Percentiles rank a stretch among this genome's conserved stretches.
These are phyloP conservation scores for Trididemnum clinides DNA, from an alignment of 23 tunicate species.

Conservation along the genomic window DNA sequence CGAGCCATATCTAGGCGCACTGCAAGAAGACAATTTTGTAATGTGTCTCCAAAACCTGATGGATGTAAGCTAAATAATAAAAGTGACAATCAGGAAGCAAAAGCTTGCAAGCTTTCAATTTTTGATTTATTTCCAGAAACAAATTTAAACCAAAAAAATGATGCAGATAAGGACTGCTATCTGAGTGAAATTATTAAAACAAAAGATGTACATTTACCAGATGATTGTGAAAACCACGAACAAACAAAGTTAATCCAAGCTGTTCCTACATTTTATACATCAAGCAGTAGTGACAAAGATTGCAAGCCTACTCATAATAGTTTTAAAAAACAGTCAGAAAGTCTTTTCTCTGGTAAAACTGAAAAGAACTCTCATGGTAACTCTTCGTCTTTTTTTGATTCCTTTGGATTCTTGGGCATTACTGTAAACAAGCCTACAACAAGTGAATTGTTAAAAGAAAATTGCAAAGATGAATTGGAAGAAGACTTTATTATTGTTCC, in stretches of 20 bases:
- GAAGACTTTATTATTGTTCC: constrained; percentile 46
- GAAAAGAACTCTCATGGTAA: not conserved
- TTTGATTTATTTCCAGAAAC: not conserved
- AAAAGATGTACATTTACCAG: too few species aligned
- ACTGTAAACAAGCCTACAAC: not conserved
- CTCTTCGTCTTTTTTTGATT: not conserved
- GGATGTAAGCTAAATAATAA: not conserved
- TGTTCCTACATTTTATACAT: too few species aligned
- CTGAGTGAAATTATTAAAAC: too few species aligned
- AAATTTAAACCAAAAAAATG: too few species aligned
- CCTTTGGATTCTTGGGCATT: not conserved
- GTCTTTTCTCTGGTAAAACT: not conserved
- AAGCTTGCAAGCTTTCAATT: not conserved
- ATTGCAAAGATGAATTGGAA: not conserved
- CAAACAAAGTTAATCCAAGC: too few species aligned
- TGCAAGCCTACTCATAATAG: too few species aligned
- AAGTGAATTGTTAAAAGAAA: not conserved
- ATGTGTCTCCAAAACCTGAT: not conserved
- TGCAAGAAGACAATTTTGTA: not conserved
- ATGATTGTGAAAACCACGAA: too few species aligned
- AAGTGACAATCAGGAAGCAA: not conserved
- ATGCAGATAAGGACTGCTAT: too few species aligned
- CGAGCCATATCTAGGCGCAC: not conserved
- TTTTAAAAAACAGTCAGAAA: too few species aligned
- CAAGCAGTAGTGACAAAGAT: too few species aligned